Base-by-base conservation (phyloP, 2,888 invertebrate species). In the Tetragnatha montana region DNA sequence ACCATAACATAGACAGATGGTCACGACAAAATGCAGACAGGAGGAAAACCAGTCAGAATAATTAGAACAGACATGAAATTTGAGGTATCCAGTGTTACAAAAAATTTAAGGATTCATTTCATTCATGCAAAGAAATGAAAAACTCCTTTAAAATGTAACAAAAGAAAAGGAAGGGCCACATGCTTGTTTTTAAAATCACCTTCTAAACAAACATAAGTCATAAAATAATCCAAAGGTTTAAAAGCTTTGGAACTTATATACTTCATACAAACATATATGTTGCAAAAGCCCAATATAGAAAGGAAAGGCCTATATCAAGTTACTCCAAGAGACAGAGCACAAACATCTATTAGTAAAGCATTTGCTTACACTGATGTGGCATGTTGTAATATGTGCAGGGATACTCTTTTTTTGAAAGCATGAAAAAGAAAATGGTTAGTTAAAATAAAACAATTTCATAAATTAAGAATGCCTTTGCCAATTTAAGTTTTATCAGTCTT, bases 401-500 rank as follows among this genome's bases (percentile, higher is more conserved):
- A 80, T 70, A 80, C n/a, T 80, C 80, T 80, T 35, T 80, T 14
- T 35, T 69, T 80, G 80, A 80, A 68, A 80, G 80, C 80, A 80
- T 80, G 80, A 80, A 80, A 80, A 80, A 80, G 80, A 80, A 80
- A 80, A 69, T 80, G 17, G 47, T n/a, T 69, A 68, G 35, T 80
- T 80, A 76, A 35, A 74, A 35, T 19, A 76, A 49, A 75, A 76
- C 60, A 60, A 60, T 10, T 10, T 60, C 17, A 60, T 4, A 35
- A 35, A 4, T 35, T 35, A 60, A 73, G 22, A 73, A 19, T 73
- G 22, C 22, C 22, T 73, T 73, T 19, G 12, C 7, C 10, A 21
- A 73, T 73, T n/a, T n/a, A 7, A 60, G 60, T 17, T 60, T 60
- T 73, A 73, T 19, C n/a, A 14, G 10, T 21, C 21, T 73, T 73